Base-by-base conservation (phyloP, 2,797 vertebrate genomes). In the Tapera naevia region DNA sequence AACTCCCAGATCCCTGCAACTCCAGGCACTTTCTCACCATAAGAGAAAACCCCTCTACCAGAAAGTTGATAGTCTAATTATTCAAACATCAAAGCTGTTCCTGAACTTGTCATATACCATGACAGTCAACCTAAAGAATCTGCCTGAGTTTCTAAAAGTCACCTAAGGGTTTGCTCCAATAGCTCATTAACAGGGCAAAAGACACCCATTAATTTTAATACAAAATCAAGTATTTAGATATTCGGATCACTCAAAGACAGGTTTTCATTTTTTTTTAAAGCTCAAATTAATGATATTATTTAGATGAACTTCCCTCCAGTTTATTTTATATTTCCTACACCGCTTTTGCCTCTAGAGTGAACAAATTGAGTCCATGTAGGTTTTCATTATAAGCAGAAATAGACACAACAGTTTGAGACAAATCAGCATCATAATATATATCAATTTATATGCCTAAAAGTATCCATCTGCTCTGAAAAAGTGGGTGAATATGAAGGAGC, bases 401-500 rank as follows among this genome's bases (percentile, higher is more conserved):
- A 94, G 67, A 58, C 10, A 74, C 17, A 81, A 46, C 22, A 46
- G 51, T 80, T 82, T 82, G 50, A 94, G 72, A 88, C 2, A 2
- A 90, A 96, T 58, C 62, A 65, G 58, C 66, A 75, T 69, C 84
- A 84, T 45, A 90, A 90, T 64, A 91, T 72, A 45, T 80, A 94
- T 66, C 80, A 83, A 81, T 95, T 96, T 92, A 91, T 94, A 94
- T 28, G 62, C 93, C 92, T 93, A 80, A 95, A 93, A 97, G 66
- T 96, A 93, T 88, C 94, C 96, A 96, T 93, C 94, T 91, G 92
- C 93, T 96, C 93, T 86, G 87, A 95, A 96, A 94, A 94, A 95
- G 81, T 76, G 79, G 58, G 62, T 92, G 91, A 96, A 95, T 92
- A 95, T 69, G 96, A 96, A 95, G 85, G 74, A 96, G 80, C 84